These are phyloP conservation scores for Limanda limanda DNA, from an alignment of 2,113 vertebrate genomes.

Conservation along the genomic window DNA sequence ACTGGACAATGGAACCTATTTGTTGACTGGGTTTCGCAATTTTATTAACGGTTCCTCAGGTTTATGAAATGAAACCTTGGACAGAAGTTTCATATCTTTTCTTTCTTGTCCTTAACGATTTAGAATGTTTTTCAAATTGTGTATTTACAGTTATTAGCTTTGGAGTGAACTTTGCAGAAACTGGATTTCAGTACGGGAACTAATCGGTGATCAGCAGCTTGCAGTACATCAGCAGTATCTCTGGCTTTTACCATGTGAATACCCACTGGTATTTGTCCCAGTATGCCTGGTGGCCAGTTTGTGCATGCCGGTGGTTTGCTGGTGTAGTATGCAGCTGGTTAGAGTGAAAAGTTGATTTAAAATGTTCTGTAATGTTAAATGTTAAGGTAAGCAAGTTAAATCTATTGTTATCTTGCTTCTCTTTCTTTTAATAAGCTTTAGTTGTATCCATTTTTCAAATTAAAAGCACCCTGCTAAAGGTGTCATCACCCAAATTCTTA, in stretches of 20 bases:
- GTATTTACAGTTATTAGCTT: too few species aligned
- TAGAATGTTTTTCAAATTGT: neutral
- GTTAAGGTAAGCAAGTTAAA: neutral
- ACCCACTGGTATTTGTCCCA: neutral
- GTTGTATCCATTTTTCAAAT: neutral
- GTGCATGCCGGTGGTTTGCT: neutral
- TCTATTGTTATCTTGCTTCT: neutral
- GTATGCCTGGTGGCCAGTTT: neutral
- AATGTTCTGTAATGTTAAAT: neutral
- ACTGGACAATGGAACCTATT: slow-evolving; percentile 3
- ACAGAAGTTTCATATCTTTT: too few species aligned
- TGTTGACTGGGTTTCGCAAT: neutral
- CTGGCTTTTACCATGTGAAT: neutral
- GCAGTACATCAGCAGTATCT: neutral
- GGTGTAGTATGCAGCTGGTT: neutral
- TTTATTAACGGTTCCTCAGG: neutral
- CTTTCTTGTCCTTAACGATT: neutral
- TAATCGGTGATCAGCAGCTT: neutral
- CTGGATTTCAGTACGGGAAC: neutral
- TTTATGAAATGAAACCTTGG: too few species aligned
- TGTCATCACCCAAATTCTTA: slow-evolving; percentile 7
- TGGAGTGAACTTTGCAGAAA: neutral
- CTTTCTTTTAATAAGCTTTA: neutral
- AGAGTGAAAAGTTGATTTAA: neutral
- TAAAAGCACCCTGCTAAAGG: neutral